A percentile compares a stretch with the other conserved stretches of the same genome.
Evolutionary conservation across 2,888 invertebrate species (phyloP).

Genomic region (Parnassius orleans): DNA sequence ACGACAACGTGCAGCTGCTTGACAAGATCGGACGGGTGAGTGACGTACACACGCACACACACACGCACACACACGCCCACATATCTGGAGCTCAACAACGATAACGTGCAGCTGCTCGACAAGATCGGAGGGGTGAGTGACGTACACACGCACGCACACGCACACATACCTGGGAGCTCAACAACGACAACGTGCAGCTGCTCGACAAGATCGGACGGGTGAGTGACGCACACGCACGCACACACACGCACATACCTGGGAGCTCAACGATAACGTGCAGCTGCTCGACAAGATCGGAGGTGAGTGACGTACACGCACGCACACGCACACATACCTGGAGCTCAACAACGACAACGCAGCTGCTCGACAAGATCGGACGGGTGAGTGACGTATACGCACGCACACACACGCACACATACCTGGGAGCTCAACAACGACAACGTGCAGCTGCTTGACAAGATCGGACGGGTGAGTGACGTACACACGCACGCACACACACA

Average conservation of each 20-base stretch:
- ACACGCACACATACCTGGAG: constrained; percentile 76
- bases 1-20: constrained; percentile 94
- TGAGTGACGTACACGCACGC: constrained; percentile 62
- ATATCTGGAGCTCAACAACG: constrained; percentile 93
- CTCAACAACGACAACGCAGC: constrained; percentile 96
- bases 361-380: constrained; percentile 95
- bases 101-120: constrained; percentile 93
- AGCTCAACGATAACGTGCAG: constrained; percentile 95
- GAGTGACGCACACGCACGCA: constrained; percentile 46
- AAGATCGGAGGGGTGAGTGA: constrained; percentile 94
- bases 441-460: constrained; percentile 94
- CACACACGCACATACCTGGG: constrained; percentile 84
- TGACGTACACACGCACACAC: constrained; percentile 25
- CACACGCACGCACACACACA: too few species aligned
- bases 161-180: constrained; percentile 90
- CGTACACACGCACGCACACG: too few species aligned
- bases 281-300: constrained; percentile 96
- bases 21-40: constrained; percentile 97
- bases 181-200: constrained; percentile 95
- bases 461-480: constrained; percentile 88
- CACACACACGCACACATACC: constrained; percentile 47
- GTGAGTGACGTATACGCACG: constrained; percentile 74
- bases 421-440: constrained; percentile 99
- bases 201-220: constrained; percentile 97
- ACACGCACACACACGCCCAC: too few species aligned